These are phyloP conservation scores for Mastomys natalensis DNA, from an alignment of 2,113 vertebrate genomes.

Conservation along the genomic window DNA sequence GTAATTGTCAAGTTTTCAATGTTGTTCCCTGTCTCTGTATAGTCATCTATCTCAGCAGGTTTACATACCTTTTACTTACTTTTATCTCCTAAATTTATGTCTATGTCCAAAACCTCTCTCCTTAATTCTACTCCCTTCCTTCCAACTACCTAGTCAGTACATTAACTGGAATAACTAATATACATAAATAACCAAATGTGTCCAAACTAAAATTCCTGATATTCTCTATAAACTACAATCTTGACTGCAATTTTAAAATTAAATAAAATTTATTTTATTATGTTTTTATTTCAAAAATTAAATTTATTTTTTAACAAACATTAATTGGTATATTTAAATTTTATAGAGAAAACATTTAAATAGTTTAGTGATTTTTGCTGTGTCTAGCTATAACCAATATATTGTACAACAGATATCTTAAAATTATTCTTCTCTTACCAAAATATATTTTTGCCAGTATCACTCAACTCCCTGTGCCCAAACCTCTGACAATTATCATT, in stretches of 20 bases:
- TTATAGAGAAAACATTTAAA: neutral
- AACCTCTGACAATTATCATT: neutral
- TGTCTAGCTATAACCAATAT: neutral
- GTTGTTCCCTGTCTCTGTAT: neutral
- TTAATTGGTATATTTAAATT: neutral
- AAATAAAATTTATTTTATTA: neutral
- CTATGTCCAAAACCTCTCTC: neutral
- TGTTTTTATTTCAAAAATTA: neutral
- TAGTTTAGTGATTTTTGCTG: neutral
- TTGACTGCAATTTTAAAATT: neutral
- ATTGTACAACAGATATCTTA: neutral
- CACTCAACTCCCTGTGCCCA: neutral
- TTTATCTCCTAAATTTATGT: neutral
- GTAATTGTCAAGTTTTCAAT: neutral
- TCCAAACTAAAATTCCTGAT: neutral
- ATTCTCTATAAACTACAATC: neutral
- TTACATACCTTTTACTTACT: neutral
- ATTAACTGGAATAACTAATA: neutral
- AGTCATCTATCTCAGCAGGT: neutral
- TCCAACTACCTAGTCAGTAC: neutral
- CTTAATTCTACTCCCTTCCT: neutral
- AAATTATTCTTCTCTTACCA: neutral
- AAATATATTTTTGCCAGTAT: neutral
- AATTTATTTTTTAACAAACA: neutral
- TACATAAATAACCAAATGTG: neutral